A percentile compares a stretch with the other conserved stretches of the same genome.
Evolutionary conservation across 2,113 vertebrate species (phyloP).

Genomic region (Trichomycterus rosablanca): DNA sequence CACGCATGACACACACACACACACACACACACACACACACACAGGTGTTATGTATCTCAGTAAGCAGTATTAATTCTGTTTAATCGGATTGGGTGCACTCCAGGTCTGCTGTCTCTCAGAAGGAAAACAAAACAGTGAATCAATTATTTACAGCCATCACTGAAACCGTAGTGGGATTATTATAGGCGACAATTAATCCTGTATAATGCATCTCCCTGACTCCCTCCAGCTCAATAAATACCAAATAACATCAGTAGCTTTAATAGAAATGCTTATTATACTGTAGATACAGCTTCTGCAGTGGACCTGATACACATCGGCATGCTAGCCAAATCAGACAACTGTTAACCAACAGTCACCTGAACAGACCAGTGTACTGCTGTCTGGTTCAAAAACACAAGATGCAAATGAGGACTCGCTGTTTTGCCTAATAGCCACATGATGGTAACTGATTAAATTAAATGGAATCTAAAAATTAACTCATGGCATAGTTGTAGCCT

Average conservation of each 20-base stretch:
- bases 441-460: no score
- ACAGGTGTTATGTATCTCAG: conserved; percentile 15
- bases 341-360: no score
- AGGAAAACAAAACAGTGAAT: conserved; percentile 30
- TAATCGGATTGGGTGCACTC: conserved; percentile 22
- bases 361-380: no score
- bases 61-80: conserved; percentile 35
- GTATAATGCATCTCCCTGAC: neutral
- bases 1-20: neutral
- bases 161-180: conserved; percentile 24
- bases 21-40: neutral
- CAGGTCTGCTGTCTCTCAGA: conserved; percentile 7
- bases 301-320: no score
- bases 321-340: no score
- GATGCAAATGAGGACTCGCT: no score
- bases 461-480: no score
- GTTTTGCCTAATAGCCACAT: no score
- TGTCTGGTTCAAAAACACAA: no score
- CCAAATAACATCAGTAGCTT: neutral
- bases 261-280: neutral
- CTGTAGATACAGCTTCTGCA: neutral
- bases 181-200: conserved; percentile 4
- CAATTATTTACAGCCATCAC: conserved; percentile 31
- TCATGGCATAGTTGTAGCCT: no score
- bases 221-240: neutral